Percentiles rank a stretch among this genome's conserved stretches.
These are phyloP conservation scores for Tenebrio molitor DNA, from an alignment of 1,140 invertebrate genomes.

Conservation along the genomic window DNA sequence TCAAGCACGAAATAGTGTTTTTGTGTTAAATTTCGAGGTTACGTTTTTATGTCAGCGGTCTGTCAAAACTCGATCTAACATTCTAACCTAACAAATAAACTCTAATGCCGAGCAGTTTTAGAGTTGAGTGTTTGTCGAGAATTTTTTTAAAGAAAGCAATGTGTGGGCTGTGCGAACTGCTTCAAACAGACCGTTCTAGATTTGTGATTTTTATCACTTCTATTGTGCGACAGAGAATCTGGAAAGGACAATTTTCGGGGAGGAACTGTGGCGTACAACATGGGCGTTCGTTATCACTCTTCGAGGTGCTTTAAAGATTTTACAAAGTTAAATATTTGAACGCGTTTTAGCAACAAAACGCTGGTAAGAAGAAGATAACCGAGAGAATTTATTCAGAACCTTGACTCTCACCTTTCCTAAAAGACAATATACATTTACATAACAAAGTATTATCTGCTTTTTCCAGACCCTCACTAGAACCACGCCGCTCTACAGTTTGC, in stretches of 20 bases:
- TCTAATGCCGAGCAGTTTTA: no score
- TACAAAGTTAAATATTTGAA: constrained; percentile 54
- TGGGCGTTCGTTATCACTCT: constrained; percentile 41
- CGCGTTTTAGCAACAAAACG: constrained; percentile 42
- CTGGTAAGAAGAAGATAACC: constrained; percentile 52
- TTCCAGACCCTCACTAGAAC: constrained; percentile 44
- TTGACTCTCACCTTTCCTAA: constrained; percentile 52
- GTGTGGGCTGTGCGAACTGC: no score
- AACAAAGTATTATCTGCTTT: constrained; percentile 53
- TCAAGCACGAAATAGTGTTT: no score
- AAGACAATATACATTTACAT: constrained; percentile 54
- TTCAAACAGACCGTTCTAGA: no score
- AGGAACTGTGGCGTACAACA: constrained; percentile 1
- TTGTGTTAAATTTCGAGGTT: no score
- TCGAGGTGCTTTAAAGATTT: constrained; percentile 49
- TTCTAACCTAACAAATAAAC: no score
- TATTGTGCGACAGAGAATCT: no score
- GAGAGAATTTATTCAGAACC: constrained; percentile 52
- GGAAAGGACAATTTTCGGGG: not conserved
- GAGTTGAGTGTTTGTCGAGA: no score
- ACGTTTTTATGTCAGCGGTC: no score
- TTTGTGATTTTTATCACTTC: no score
- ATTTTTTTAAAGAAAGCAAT: no score
- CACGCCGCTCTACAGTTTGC: constrained; percentile 36
- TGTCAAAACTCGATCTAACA: no score